A percentile compares a stretch with the other conserved stretches of the same genome.
These are phyloP conservation scores for Nomada ferruginata DNA, from an alignment of 2,888 invertebrate genomes.

Conservation along the genomic window DNA sequence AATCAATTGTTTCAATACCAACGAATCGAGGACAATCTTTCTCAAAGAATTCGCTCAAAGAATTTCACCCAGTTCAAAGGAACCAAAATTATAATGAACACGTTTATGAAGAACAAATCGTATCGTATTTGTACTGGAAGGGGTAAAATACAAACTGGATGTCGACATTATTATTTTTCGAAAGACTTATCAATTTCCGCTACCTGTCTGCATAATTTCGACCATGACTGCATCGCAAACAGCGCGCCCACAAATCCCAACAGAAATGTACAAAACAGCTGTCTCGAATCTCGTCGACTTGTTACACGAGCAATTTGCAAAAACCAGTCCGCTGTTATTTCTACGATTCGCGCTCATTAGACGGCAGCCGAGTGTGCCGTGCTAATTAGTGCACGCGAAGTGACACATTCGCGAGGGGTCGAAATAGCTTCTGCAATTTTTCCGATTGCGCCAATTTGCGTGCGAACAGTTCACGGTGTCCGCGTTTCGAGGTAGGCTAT, in stretches of 20 bases:
- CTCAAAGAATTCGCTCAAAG: neutral
- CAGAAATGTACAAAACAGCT: neutral
- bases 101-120: too few species aligned
- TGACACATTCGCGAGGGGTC: neutral
- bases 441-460: constrained; percentile 28
- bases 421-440: neutral
- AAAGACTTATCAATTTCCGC: too few species aligned
- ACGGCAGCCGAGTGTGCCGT: neutral
- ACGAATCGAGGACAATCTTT: neutral
- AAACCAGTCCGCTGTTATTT: constrained; percentile 15
- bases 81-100: neutral
- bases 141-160: too few species aligned
- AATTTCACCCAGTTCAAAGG: too few species aligned
- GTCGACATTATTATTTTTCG: too few species aligned
- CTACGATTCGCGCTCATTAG: constrained; percentile 19
- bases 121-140: too few species aligned
- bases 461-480: constrained; percentile 1
- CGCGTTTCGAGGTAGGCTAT: constrained; percentile 14
- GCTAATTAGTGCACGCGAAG: constrained; percentile 13
- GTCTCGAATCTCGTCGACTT: neutral
- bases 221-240: too few species aligned
- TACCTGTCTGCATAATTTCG: too few species aligned
- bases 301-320: constrained; percentile 13
- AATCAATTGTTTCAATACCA: neutral
- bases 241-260: neutral